Evolutionary conservation across 2,797 vertebrate genomes (phyloP), one percentile per base, ranked within the genome.

Genomic region (Arrhamphus sclerolepis): DNA sequence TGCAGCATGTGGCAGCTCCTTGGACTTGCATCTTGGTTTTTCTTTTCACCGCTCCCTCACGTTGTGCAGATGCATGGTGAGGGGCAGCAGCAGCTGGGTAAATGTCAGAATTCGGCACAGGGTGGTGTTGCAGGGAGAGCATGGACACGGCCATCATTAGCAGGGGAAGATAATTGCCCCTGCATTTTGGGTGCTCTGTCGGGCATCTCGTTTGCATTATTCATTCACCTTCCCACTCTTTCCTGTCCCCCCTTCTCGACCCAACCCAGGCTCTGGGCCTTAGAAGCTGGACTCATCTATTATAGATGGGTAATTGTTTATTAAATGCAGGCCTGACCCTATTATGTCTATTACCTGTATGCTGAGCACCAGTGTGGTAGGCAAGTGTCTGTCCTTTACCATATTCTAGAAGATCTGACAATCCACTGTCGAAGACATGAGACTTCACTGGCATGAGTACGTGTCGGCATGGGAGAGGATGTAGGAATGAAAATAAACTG

Each of bases 221-320:
- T 94, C 89, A 94, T 93, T 78, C 85, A 57, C 67, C 65, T 70
- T 67, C 55, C 42, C 61, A 66, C 62, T 63, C 53, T 66, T 69
- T 68, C 65, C 63, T 53, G 66, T 51, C 67, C 67, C 63, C 68
- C 79, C 57, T 64, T 66, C 66, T 78, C 77, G 57, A 87, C 82
- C 79, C 67, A 47, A 73, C 76, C 75, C 83, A 59, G 75, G 80
- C 62, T 59, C 82, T 54, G 83, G 85, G 84, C 87, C 90, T 83
- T 83, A 70, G 90, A 89, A 89, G 87, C 82, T 47, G 66, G 78
- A 84, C 87, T 91, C 89, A 94, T 94, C 80, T 83, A 94, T 93
- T 92, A 94, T 94, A 91, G 89, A 94, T 93, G 76, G 88, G 87
- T 93, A 93, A 93, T 92, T 93, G 92, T 93, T 93, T 93, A 93